phyloP scores from a whole-genome alignment of 2,797 vertebrate species.

The Margarornis squamiger region DNA sequence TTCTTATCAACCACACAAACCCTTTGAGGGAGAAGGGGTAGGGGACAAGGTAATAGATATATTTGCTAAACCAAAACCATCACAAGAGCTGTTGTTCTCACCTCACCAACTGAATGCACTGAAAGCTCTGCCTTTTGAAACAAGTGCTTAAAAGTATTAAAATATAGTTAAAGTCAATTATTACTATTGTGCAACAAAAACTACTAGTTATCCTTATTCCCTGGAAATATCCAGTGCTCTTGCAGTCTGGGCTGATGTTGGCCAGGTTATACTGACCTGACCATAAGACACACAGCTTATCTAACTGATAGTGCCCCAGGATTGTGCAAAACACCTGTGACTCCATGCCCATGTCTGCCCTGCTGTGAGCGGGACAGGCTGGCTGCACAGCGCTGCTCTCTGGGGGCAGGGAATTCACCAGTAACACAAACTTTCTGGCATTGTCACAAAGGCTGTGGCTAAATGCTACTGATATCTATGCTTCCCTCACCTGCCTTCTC shows the following conservation, averaged over 20 bases:
- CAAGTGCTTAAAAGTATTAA: neutral
- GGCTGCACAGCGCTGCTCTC: fast-evolving
- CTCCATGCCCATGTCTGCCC: fast-evolving
- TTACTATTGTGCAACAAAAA: neutral
- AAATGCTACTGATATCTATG: fast-evolving
- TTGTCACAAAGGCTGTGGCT: neutral
- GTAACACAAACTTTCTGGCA: fast-evolving
- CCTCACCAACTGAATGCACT: neutral
- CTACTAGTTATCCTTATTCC: neutral
- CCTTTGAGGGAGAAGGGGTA: neutral
- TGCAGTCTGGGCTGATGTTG: neutral
- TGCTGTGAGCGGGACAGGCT: neutral
- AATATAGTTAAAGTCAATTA: neutral
- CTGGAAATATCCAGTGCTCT: neutral
- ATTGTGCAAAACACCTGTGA: constrained; percentile 42
- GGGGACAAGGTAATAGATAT: neutral
- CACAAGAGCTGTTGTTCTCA: neutral
- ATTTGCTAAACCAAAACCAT: neutral
- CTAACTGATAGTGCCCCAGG: constrained; percentile 29
- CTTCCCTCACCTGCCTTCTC: neutral
- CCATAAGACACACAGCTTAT: constrained; percentile 30
- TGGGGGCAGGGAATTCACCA: neutral
- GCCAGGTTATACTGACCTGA: constrained; percentile 59
- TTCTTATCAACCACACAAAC: constrained; percentile 43
- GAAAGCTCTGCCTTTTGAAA: neutral